phyloP scores from a whole-genome alignment of 2,888 invertebrate species.

The Cephus runcator region DNA sequence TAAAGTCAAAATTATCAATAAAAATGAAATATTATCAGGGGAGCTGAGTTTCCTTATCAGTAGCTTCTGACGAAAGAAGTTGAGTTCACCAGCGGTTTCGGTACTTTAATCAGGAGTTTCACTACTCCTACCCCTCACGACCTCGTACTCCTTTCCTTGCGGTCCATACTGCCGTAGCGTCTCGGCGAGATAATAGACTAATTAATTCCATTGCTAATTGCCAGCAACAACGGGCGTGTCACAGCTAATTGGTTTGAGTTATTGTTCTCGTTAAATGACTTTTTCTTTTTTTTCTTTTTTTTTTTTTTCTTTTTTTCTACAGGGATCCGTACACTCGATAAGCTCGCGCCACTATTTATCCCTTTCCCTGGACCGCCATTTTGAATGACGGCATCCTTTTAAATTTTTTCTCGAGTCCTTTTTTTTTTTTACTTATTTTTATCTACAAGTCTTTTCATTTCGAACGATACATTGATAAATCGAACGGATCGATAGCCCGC shows the following conservation, averaged over 20 bases:
- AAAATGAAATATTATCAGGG: not conserved
- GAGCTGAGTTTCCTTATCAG: constrained; percentile 19
- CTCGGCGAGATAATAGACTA: constrained; percentile 54
- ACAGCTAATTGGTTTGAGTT: constrained; percentile 56
- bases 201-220: constrained; percentile 61
- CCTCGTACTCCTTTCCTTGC: too few relatives aligned
- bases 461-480: too few relatives aligned
- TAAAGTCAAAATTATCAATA: constrained; percentile 6
- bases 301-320: constrained; percentile 3
- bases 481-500: too few relatives aligned
- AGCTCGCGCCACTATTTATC: too few relatives aligned
- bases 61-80: constrained; percentile 27
- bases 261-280: constrained; percentile 38
- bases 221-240: constrained; percentile 48
- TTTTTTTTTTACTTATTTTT: too few relatives aligned
- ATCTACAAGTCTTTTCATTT: too few relatives aligned
- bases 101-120: constrained; percentile 25
- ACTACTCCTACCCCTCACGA: constrained; percentile 12
- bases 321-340: too few relatives aligned
- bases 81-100: constrained; percentile 23
- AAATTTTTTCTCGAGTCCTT: too few relatives aligned
- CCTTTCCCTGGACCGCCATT: too few relatives aligned
- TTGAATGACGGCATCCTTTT: too few relatives aligned
- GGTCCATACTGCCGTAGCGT: constrained; percentile 20
- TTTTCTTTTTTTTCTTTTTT: constrained; percentile 18